Evolutionary conservation across 2,797 vertebrate genomes (phyloP).

Genomic region (Acanthis flammea): DNA sequence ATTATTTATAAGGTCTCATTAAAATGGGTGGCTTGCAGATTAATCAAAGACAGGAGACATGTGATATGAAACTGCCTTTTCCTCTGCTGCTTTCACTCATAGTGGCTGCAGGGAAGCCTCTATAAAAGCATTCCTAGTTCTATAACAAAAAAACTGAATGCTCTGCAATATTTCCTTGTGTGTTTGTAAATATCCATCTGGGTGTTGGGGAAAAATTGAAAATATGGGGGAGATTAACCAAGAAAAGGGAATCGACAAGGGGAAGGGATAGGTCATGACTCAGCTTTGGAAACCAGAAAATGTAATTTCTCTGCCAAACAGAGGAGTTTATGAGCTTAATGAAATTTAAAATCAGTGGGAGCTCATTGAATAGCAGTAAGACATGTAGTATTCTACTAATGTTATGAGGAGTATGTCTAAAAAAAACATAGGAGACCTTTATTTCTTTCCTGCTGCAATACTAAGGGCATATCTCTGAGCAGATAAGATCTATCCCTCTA

Average conservation of each 20-base stretch:
- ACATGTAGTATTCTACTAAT: conserved; percentile 15
- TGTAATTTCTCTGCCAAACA: conserved; percentile 45
- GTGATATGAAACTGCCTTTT: conserved; percentile 63
- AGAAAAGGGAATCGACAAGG: background rate
- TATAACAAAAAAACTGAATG: background rate
- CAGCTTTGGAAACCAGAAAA: conserved; percentile 42
- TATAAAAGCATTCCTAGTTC: background rate
- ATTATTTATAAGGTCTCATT: conserved; percentile 87
- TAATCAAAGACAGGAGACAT: conserved; percentile 70
- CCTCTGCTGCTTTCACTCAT: conserved; percentile 23
- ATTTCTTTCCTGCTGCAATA: background rate
- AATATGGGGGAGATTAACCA: conserved; percentile 35
- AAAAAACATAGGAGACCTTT: background rate
- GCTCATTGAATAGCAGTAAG: conserved; percentile 25
- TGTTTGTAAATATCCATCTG: conserved; percentile 2
- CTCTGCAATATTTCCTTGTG: background rate
- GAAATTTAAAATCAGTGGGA: conserved; percentile 59
- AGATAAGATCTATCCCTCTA: background rate
- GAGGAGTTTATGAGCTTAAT: conserved; percentile 54
- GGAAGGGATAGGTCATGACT: conserved; percentile 23
- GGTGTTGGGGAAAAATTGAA: conserved; percentile 29
- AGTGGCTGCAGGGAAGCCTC: conserved; percentile 29
- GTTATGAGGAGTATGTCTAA: background rate
- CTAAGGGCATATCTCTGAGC: background rate
- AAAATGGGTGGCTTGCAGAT: conserved; percentile 73